Base-by-base conservation (phyloP, 2,888 invertebrate species). In the Synanthedon tipuliformis region DNA sequence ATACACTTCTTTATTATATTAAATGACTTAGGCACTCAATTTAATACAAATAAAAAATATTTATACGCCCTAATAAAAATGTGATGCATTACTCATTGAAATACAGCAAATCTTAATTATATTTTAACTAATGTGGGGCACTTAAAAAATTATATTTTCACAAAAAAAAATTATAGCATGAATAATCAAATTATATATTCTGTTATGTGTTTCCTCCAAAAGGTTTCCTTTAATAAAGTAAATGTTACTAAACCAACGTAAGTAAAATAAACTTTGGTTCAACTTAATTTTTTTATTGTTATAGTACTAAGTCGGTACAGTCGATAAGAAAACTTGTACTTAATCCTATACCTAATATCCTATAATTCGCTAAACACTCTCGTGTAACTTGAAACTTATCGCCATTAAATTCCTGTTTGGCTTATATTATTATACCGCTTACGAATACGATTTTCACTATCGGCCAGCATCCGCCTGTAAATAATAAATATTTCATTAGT, bases 1-100 rank as follows among this genome's bases (percentile, higher is more conserved):
- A 50, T 57, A 59, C 50, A 52, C 53, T 53, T 53, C 48, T 58
- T 58, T 59, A 49, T 48, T 56, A 56, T 56, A 59, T 52, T 53
- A 55, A 73, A 71, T 78, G 78, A 78, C 78, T 79, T 77, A 76
- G 75, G 70, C 60, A 68, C 70, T 74, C 65, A 63, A 71, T 71
- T 56, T 51, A 53, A 52, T 53, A 52, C 40, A 18, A 64, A 34
- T 10, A 34, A 34, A 34, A 8, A 34, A 10, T 34, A 34, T 1
- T 23, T 23, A 23, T 16, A 34, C 48, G 13, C 23, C 52, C 53
- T 59, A 59, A 64, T 58, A 62, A 53, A 60, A 55, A 55, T 1
- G 5, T 34, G 10, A 8, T 34, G 3, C 34, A 10, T 34, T 34
- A 34, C 34, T 34, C 10, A 34, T 10, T 3, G 34, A 34, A 34